Evolutionary conservation across 2,113 vertebrate species (phyloP), one percentile per base, ranked within the genome.

Genomic region (Tympanuchus pallidicinctus): DNA sequence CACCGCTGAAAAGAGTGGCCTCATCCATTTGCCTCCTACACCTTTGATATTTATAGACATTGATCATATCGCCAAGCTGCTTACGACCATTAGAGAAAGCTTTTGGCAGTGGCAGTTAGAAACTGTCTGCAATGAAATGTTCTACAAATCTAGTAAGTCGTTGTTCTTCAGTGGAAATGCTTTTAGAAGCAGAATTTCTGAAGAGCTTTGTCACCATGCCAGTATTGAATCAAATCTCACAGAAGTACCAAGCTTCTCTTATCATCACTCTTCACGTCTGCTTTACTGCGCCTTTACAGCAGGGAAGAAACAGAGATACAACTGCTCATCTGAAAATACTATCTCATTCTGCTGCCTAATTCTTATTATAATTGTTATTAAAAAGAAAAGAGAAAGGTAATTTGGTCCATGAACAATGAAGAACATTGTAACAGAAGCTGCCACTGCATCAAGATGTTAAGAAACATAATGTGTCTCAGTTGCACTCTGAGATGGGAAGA

Each of bases 51-150:
- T 48, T 48, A 48, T 48, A 48, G 47, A 48, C 47, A 48, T 48
- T 48, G 47, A 48, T 48, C 21, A 12, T 21, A 48, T 22, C 3
- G 11, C 21, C 47, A 48, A 48, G 11, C 47, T 0, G 5, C 13
- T 48, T 69, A 13, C 0, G 16, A 42, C 7, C 2, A 25, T 45
- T 4, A 17, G 0, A 1, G 8, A 6, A n/a, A 32, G 11, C 3
- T 57, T 75, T 59, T 8, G 28, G 16, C 24, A 52, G 13, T 8
- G 21, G 8, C 1, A 0, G 3, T 54, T 32, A 36, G 42, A 60
- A 45, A 25, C 30, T 13, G 65, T 8, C 10, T 17, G 9, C 11
- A 19, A 22, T 43, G 38, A 69, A 15, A 25, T 0, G 0, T 22
- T 19, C 36, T 42, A 10, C 18, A 36, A 47, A 81, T 17, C 34